Base-by-base conservation (phyloP, 2,888 invertebrate species). In the Apotomis capreana region DNA sequence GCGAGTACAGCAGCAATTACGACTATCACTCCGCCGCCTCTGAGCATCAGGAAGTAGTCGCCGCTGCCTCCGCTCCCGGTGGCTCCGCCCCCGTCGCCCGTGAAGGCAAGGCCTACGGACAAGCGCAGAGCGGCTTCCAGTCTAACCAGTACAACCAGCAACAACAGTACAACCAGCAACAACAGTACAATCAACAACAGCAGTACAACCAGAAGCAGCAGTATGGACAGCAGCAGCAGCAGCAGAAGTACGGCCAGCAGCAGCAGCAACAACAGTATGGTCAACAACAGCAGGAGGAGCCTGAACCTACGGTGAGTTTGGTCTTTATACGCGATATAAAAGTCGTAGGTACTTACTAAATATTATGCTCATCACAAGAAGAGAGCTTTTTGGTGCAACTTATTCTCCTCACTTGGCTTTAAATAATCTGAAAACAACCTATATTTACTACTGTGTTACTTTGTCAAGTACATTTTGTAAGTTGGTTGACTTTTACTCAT, bases 301-400 rank as follows among this genome's bases (percentile, higher is more conserved):
- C 89, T 26, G 91, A 91, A 74, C 90, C 92, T 52, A 92, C 92
- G 75, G 92, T 92, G 70, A 88, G 90, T 88, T 68, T 58, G 36
- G 36, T 54, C 6, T 13, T 63, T 12, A 61, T 26, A 63, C 5
- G 15, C 40, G 4, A 26, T 26, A 26, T 26, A 26, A 26, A 26
- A 26, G 26, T 26, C 26, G 26, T 40, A 40, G 40, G 40, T 40
- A 6, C 40, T 40, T 40, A 40, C 40, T 4, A 5, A 40, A 40
- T 5, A 6, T 40, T 40, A 40, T 6, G 26, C 26, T 26, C 26
- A 26, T 26, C 26, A 26, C 26, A 26, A 26, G 26, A 26, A 26
- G 26, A 26, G 26, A 26, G 26, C 26, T 26, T 26, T 26, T 26
- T 26, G 26, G 26, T 26, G 2, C 26, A 26, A 26, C 26, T 26